A percentile compares a stretch with the other conserved stretches of the same genome.
Evolutionary conservation across 2,888 invertebrate species (phyloP).

Genomic region (Miltochrista miniata): DNA sequence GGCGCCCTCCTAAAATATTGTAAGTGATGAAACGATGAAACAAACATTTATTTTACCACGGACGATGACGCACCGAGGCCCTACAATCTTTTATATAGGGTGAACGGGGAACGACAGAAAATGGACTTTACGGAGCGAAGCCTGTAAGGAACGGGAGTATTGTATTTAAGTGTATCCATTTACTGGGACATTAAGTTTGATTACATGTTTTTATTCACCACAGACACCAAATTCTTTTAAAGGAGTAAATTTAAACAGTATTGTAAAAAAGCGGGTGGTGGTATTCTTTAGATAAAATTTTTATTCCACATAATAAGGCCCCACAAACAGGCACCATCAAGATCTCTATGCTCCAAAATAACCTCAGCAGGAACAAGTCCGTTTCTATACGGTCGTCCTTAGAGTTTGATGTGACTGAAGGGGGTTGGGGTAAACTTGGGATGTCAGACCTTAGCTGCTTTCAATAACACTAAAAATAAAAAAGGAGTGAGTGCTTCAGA

Average conservation of each 20-base stretch:
- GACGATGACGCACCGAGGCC: slow-evolving; percentile 10
- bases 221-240: not conserved
- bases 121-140: slow-evolving; percentile 6
- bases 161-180: slow-evolving; percentile 3
- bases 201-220: not conserved
- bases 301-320: no score
- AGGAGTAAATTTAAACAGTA: not conserved
- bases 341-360: no score
- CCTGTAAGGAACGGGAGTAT: slow-evolving; percentile 1
- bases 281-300: no score
- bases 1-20: no score
- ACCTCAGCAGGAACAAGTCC: no score
- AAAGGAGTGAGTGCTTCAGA: no score
- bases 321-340: no score
- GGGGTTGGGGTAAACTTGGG: no score
- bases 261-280: not conserved
- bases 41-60: slow-evolving; percentile 6
- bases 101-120: slow-evolving; percentile 11
- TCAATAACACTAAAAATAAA: no score
- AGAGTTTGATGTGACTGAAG: no score
- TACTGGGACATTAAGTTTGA: not conserved
- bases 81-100: slow-evolving; percentile 12
- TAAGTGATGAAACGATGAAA: not conserved
- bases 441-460: no score
- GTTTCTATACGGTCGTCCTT: no score